Evolutionary conservation across 2,888 invertebrate species (phyloP), one percentile per base, ranked within the genome.

Genomic region (Clivina fossor): DNA sequence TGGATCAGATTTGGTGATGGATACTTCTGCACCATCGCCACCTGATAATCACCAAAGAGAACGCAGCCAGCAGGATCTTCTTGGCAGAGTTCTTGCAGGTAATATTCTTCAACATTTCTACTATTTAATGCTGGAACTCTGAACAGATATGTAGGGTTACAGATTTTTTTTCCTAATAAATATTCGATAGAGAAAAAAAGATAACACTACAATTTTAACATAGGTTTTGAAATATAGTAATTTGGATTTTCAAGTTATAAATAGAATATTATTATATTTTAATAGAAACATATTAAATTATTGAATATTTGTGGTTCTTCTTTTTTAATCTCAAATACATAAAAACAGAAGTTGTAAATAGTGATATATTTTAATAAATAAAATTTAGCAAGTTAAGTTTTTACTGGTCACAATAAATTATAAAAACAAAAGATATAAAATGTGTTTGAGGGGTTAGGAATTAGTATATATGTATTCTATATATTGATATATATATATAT

Each of bases 41-140:
- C 37, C 47, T 24, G 20, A 61, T 61, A 30, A 59, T 58, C 3
- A 37, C 59, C 53, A 18, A 50, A 60, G 22, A 32, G 74, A 74
- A 64, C 75, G 75, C 68, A 76, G 75, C 67, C 81, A 81, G 8
- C 37, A 54, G 65, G 76, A 80, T 65, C 74, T 81, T 4, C 70
- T 81, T 15, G 81, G 80, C 60, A 70, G 79, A 61, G 80, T 81
- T 7, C 66, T 81, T 58, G 81, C 80, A 75, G 81, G 81, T 81
- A 74, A 76, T 35, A 50, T 24, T 30, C 9, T 8, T 7, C 24
- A 28, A 15, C 47, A 22, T 20, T 35, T 13, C 24, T 20, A 15
- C 37, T 11, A 37, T 37, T 37, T 13, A 37, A 37, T 8, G 8
- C 15, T 37, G 3, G 37, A 4, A 1, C 9, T 26, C 24, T 24